Evolutionary conservation across 2,797 vertebrate species (phyloP).

Genomic region (Halcyon smyrnensis): DNA sequence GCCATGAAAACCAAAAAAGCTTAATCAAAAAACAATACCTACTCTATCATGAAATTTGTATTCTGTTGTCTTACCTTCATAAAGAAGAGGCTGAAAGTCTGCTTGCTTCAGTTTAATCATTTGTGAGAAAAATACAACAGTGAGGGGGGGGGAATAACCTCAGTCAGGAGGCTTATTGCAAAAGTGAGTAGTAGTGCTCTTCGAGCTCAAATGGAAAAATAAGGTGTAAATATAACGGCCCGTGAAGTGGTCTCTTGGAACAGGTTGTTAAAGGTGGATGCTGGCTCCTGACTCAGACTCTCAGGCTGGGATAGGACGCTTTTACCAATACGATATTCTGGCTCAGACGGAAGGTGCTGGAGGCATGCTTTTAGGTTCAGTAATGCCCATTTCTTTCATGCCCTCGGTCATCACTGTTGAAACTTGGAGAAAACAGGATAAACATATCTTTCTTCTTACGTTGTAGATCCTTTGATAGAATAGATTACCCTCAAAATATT

Average conservation of each 20-base stretch:
- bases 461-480: neutral
- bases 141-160: neutral
- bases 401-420: neutral
- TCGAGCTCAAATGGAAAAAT: neutral
- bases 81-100: neutral
- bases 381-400: neutral
- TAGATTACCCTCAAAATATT: neutral
- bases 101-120: neutral
- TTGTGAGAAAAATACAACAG: neutral
- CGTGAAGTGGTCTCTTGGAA: neutral
- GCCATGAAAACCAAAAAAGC: neutral
- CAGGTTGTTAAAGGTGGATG: neutral
- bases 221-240: neutral
- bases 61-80: neutral
- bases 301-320: neutral
- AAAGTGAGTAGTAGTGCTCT: neutral
- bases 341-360: neutral
- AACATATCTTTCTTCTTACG: accelerated
- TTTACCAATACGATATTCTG: neutral
- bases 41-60: neutral
- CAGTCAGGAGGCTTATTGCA: neutral
- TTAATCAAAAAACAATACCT: neutral
- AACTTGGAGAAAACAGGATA: neutral
- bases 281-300: neutral
- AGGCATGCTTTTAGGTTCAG: neutral